A percentile compares a stretch with the other conserved stretches of the same genome.
These are phyloP conservation scores for Oreochromis spilurus DNA, from an alignment of 2,113 vertebrate species.

Conservation along the genomic window DNA sequence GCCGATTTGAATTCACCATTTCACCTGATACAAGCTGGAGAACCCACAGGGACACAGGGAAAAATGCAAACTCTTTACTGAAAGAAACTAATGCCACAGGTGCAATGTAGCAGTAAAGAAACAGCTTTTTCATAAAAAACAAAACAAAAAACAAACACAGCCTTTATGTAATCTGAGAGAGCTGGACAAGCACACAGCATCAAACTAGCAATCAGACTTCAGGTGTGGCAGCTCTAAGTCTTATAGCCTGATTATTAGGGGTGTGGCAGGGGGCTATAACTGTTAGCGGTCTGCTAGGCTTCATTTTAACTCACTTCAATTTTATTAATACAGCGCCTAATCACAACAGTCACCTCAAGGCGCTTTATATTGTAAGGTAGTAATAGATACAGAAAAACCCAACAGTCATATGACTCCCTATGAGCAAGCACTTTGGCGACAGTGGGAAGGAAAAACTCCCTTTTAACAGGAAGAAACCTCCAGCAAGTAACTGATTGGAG, in stretches of 20 bases:
- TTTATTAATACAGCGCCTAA: neutral
- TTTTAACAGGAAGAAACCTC: neutral
- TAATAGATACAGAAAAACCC: neutral
- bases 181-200: neutral
- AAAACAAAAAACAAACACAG: neutral
- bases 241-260: neutral
- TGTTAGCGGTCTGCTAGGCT: neutral
- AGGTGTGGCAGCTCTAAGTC: neutral
- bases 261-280: neutral
- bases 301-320: neutral
- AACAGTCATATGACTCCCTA: neutral
- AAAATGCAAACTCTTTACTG: neutral
- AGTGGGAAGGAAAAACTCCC: neutral
- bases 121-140: neutral
- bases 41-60: neutral
- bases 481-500: neutral
- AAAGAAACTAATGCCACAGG: neutral
- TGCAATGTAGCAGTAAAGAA: neutral
- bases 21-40: no score
- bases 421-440: neutral
- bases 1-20: no score
- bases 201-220: neutral
- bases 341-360: neutral
- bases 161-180: neutral
- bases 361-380: neutral